Percentiles rank a stretch among this genome's conserved stretches.
phyloP scores from a whole-genome alignment of 1,140 invertebrate genomes.

The Aporrectodea caliginosa region DNA sequence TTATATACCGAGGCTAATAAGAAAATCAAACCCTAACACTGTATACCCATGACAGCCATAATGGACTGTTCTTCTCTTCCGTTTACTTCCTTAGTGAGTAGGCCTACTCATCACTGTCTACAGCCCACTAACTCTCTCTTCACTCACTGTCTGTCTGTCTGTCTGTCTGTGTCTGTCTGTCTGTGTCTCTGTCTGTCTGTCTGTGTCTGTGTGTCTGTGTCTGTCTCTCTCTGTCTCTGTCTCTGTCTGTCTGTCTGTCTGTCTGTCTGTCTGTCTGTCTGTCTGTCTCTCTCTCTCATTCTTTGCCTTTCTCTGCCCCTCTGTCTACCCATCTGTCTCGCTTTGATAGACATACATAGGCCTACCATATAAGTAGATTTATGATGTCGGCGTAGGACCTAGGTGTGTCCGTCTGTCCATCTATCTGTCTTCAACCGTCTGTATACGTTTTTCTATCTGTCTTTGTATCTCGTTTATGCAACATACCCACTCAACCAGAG shows the following conservation, averaged over 20 bases:
- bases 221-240: neutral
- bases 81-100: no score
- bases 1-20: no score
- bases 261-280: neutral
- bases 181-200: neutral
- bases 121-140: no score
- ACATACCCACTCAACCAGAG: no score
- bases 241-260: neutral
- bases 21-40: no score
- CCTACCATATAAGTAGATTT: no score
- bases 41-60: no score
- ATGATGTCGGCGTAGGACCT: no score
- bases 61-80: no score
- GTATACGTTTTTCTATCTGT: neutral
- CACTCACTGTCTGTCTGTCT: constrained; percentile 20
- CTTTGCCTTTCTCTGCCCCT: neutral
- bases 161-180: constrained; percentile 9
- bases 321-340: constrained; percentile 12
- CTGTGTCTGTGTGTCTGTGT: neutral
- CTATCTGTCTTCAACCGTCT: neutral
- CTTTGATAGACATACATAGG: no score
- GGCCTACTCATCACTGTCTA: no score
- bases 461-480: neutral
- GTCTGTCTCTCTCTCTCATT: neutral
- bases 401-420: neutral